phyloP scores from a whole-genome alignment of 2,888 invertebrate species.

The Neoascia interrupta region DNA sequence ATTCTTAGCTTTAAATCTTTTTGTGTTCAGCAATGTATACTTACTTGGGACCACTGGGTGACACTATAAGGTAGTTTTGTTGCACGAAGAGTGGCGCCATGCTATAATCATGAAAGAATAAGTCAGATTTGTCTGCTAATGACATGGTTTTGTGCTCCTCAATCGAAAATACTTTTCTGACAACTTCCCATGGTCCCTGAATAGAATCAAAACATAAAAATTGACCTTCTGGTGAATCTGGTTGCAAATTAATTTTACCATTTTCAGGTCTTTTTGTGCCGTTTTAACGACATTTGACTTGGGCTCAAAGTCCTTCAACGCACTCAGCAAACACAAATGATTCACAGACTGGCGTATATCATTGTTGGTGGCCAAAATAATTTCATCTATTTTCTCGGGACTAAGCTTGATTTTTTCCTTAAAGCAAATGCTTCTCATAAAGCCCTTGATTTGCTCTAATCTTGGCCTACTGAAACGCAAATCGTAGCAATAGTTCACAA shows the following conservation, averaged over 20 bases:
- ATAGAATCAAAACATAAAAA: constrained; percentile 1
- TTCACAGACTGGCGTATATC: constrained; percentile 97
- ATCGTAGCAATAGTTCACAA: constrained; percentile 97
- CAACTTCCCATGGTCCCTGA: constrained; percentile 96
- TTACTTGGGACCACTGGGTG: constrained; percentile 88
- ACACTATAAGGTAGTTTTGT: constrained; percentile 94
- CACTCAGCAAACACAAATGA: constrained; percentile 90
- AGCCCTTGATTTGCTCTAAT: constrained; percentile 93
- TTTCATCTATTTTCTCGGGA: constrained; percentile 87
- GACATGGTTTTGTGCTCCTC: constrained; percentile 89
- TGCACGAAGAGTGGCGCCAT: constrained; percentile 98
- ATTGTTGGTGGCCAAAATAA: constrained; percentile 92
- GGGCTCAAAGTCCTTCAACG: constrained; percentile 81
- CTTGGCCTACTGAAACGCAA: constrained; percentile 91
- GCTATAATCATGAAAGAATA: constrained; percentile 98
- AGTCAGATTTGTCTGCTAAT: constrained; percentile 89
- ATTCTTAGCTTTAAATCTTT: background rate
- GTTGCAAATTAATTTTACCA: too few relatives aligned
- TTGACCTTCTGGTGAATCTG: too few relatives aligned
- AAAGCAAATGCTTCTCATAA: constrained; percentile 94
- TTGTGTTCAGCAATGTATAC: too few relatives aligned
- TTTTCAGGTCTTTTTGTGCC: constrained; percentile 90
- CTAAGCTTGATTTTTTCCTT: constrained; percentile 92
- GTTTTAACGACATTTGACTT: constrained; percentile 80
- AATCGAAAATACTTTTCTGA: constrained; percentile 91